A percentile compares a stretch with the other conserved stretches of the same genome.
phyloP scores from a whole-genome alignment of 2,888 invertebrate species.

The Troglohyphantes excavatus region DNA sequence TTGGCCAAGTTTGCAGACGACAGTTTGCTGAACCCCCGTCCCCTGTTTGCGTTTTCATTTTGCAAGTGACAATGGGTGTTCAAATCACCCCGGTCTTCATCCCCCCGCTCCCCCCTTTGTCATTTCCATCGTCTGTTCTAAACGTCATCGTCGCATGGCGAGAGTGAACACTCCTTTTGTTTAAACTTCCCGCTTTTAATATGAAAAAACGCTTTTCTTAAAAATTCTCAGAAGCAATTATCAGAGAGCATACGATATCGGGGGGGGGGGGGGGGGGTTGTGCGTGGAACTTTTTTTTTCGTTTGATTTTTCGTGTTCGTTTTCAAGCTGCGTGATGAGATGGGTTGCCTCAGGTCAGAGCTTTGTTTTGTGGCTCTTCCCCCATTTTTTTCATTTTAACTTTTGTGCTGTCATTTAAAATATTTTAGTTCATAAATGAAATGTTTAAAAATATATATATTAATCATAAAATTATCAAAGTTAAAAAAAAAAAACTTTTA shows the following conservation, averaged over 20 bases:
- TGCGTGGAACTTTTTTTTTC: background rate
- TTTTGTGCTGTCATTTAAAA: no score
- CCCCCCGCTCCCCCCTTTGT: constrained; percentile 6
- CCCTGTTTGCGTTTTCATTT: constrained; percentile 63
- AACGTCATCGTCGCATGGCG: constrained; percentile 31
- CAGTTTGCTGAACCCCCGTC: constrained; percentile 31
- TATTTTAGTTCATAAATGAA: no score
- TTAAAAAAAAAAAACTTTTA: no score
- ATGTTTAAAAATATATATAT: no score
- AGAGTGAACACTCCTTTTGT: constrained; percentile 42
- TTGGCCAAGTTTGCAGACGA: constrained; percentile 43
- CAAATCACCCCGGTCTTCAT: background rate
- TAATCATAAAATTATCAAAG: no score
- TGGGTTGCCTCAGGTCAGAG: background rate
- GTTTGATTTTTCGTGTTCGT: background rate
- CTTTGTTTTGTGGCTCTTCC: background rate
- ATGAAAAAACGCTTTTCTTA: constrained; percentile 3
- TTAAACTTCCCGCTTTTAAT: constrained; percentile 46
- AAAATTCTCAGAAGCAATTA: constrained; percentile 49
- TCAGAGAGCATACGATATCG: background rate
- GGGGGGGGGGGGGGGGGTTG: background rate
- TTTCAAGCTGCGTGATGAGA: background rate
- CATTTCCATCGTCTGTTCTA: background rate
- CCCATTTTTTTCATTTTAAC: no score
- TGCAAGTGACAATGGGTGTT: constrained; percentile 52